Base-by-base conservation (phyloP, 2,797 vertebrate species). In the Silurus aristotelis region DNA sequence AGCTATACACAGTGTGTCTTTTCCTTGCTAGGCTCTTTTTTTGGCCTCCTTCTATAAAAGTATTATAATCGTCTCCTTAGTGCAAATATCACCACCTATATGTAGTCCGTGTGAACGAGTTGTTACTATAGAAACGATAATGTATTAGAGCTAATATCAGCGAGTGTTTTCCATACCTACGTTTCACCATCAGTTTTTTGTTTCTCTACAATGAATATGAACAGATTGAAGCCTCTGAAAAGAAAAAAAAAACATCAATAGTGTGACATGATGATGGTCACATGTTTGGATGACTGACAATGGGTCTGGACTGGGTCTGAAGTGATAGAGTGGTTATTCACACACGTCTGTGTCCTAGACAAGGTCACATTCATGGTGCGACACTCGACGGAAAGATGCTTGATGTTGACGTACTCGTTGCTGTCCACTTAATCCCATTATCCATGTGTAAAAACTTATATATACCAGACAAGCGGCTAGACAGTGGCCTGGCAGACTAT, bases 381-480 rank as follows among this genome's bases (percentile, higher is more conserved):
- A 46, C 38, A 79, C 58, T 79, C 38, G 7, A 63, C 58, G 8
- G 58, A 19, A 46, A 79, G 60, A 63, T 38, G 20, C 58, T 63
- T 46, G 20, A 63, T n/a, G 20, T 15, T n/a, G 77, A 19, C 31
- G 43, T 56, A 61, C 76, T 78, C 31, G 22, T 60, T 25, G 55
- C 0, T 20, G 55, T 63, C 77, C 77, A 63, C 38, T 79, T 79
- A 79, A 79, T n/a, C 38, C 20, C 58, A 79, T 79, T 79, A 79
- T 13, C 76, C 76, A 79, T 17, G 38, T 79, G 58, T 6, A 63
- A 43, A 79, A 79, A 15, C 10, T 0, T 15, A 10, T 38, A 79
- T 63, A 63, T 79, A n/a, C 20, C 27, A 78, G 19, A 78, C 20
- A 61, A 78, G 56, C 13, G 76, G 56, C 76, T 61, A 78, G 76